Conservation (phyloP, 2,113 vertebrate species). For the Triplophysa tibetana region DNA sequence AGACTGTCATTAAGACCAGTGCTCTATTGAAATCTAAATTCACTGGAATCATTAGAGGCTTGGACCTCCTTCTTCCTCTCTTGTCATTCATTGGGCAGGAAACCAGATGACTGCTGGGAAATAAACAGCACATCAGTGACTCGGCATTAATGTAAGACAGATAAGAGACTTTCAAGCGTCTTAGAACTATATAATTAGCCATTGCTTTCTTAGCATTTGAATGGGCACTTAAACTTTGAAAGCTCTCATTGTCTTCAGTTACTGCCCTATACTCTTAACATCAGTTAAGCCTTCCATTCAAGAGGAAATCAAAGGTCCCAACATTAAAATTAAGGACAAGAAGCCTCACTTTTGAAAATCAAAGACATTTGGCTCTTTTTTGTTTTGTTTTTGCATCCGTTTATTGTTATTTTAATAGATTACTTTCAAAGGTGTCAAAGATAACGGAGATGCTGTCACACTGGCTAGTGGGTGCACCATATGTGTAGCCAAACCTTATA, state of each 20-base stretch:
- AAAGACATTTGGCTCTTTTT: constrained; percentile 59
- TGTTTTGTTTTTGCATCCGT: constrained; percentile 61
- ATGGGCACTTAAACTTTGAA: constrained; percentile 77
- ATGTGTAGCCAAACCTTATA: constrained; percentile 3
- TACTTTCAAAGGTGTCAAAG: constrained; percentile 55
- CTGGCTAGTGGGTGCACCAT: not conserved
- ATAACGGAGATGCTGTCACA: constrained; percentile 36
- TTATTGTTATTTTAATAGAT: constrained; percentile 63
- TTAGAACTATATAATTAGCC: constrained; percentile 78
- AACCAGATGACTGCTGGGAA: constrained; percentile 68
- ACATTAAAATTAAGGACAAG: constrained; percentile 71
- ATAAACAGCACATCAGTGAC: constrained; percentile 73
- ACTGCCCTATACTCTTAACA: constrained; percentile 69
- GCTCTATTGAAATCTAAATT: constrained; percentile 53
- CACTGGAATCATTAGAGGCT: constrained; percentile 51
- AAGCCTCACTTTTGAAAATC: constrained; percentile 58
- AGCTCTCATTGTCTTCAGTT: constrained; percentile 80
- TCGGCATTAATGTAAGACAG: constrained; percentile 74
- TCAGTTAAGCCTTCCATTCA: constrained; percentile 73
- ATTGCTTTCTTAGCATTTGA: constrained; percentile 78
- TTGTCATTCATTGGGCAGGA: constrained; percentile 60
- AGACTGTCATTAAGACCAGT: constrained; percentile 46
- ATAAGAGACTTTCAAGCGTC: constrained; percentile 80
- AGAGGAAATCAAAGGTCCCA: constrained; percentile 73
- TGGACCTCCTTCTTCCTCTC: constrained; percentile 50